These are phyloP conservation scores for Narcine bancroftii DNA, from an alignment of 2,113 vertebrate species.

Conservation along the genomic window DNA sequence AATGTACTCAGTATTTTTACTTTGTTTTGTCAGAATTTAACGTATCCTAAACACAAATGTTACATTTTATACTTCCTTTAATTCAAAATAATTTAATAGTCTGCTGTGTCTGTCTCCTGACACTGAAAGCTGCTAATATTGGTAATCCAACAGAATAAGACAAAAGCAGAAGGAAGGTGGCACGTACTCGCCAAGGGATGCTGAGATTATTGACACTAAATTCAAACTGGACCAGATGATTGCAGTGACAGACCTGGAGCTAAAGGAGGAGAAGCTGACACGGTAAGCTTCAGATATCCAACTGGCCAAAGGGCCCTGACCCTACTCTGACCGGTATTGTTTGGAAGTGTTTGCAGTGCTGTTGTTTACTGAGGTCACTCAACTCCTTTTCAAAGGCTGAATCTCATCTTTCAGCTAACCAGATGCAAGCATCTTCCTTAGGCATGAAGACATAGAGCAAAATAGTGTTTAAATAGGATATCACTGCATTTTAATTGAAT, in stretches of 20 bases:
- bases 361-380: slow-evolving; percentile 67
- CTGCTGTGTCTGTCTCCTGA: background rate
- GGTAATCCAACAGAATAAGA: slow-evolving; percentile 65
- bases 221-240: slow-evolving; percentile 95
- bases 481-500: background rate
- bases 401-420: slow-evolving; percentile 56
- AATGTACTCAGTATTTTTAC: background rate
- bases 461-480: background rate
- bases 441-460: slow-evolving; percentile 8
- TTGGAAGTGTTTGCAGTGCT: slow-evolving; percentile 76
- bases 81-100: background rate
- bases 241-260: slow-evolving; percentile 86
- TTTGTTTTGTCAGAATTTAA: background rate
- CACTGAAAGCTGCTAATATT: background rate
- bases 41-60: background rate
- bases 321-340: slow-evolving; percentile 75
- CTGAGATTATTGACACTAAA: slow-evolving; percentile 93
- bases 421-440: slow-evolving; percentile 54
- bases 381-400: slow-evolving; percentile 65
- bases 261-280: slow-evolving; percentile 91
- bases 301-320: slow-evolving; percentile 61
- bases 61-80: background rate
- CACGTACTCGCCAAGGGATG: slow-evolving; percentile 88
- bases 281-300: slow-evolving; percentile 60
- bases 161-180: slow-evolving; percentile 92